Evolutionary conservation across 2,113 vertebrate species (phyloP).

Genomic region (Trogon melanurus): DNA sequence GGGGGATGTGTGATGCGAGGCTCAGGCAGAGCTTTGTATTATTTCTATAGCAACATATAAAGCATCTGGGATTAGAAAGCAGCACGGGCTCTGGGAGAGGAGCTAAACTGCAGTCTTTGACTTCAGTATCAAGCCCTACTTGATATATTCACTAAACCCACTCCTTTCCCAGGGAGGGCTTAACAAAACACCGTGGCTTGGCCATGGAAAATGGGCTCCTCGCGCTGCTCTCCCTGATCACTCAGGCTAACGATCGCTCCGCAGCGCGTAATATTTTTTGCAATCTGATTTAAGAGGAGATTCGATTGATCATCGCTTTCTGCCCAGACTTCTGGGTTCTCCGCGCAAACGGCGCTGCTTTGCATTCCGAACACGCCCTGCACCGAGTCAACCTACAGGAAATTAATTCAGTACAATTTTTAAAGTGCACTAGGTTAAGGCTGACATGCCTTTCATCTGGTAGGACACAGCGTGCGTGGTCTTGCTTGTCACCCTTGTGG

Average conservation of each 20-base stretch:
- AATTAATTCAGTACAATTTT: constrained; percentile 6
- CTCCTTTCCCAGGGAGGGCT: neutral
- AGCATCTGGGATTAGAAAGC: neutral
- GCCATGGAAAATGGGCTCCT: neutral
- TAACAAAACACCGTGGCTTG: neutral
- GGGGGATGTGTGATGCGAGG: neutral
- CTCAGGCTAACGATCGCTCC: neutral
- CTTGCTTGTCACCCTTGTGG: neutral
- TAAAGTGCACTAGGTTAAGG: neutral
- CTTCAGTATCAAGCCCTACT: neutral
- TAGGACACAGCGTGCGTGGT: neutral
- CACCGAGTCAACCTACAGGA: neutral
- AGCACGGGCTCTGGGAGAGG: neutral
- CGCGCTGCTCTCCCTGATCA: neutral
- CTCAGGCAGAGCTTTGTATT: neutral
- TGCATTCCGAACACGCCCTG: constrained; percentile 35
- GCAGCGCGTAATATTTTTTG: neutral
- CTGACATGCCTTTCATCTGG: neutral
- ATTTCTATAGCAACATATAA: neutral
- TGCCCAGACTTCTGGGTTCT: neutral
- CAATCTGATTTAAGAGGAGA: neutral
- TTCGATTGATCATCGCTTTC: constrained; percentile 17
- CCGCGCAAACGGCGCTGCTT: neutral
- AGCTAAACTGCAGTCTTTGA: neutral
- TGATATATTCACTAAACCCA: rapidly evolving